Conservation (phyloP, 2,888 invertebrate species). For the Micropterix aruncella region DNA sequence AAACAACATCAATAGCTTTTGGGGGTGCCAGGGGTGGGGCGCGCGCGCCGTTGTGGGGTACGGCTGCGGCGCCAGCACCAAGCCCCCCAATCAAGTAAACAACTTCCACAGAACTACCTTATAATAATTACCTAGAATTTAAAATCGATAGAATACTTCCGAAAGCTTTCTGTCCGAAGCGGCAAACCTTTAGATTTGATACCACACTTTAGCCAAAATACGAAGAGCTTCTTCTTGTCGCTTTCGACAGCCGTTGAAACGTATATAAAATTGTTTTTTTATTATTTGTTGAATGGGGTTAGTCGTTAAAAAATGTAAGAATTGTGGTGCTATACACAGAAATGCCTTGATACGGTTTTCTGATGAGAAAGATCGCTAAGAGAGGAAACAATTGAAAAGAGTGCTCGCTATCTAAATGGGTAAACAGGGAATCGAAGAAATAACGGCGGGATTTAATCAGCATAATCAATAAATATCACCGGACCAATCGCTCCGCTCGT, state of each 20-base stretch:
- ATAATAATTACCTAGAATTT: too few species aligned
- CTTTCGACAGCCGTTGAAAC: neutral
- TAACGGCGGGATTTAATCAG: neutral
- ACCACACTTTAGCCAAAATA: neutral
- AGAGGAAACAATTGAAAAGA: too few species aligned
- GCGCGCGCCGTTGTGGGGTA: too few species aligned
- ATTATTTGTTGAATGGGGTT: neutral
- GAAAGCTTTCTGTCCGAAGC: too few species aligned
- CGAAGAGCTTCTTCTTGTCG: neutral
- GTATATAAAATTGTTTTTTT: neutral
- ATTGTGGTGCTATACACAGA: conserved; percentile 12
- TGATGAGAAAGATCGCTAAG: conserved; percentile 1
- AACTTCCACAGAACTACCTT: neutral
- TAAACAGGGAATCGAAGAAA: conserved; percentile 6
- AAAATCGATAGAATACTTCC: too few species aligned
- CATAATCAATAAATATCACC: neutral
- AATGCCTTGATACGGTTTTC: conserved; percentile 12
- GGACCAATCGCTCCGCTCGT: neutral
- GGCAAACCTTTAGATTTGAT: neutral
- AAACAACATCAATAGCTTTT: neutral
- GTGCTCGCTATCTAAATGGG: too few species aligned
- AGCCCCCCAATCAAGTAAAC: too few species aligned
- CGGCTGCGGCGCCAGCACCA: too few species aligned
- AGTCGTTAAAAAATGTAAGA: neutral
- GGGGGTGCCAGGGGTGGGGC: too few species aligned